Evolutionary conservation across 2,888 invertebrate species (phyloP).

Genomic region (Drosophila glabriapex): DNA sequence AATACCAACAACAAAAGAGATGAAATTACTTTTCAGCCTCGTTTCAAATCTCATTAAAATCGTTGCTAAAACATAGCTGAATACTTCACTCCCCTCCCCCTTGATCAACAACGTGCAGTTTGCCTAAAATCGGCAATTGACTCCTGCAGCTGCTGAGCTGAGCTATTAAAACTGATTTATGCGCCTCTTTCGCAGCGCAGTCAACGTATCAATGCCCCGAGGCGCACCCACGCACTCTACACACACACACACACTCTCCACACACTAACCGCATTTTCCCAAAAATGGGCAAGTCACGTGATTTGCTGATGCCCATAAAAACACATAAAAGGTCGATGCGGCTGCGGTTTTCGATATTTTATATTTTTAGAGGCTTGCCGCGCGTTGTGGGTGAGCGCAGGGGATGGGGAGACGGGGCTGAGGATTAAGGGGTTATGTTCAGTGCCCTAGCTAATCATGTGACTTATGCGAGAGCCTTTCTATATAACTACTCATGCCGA

Average conservation of each 20-base stretch:
- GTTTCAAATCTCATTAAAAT: slow-evolving; percentile 67
- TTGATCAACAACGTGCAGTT: slow-evolving; percentile 42
- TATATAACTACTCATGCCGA: slow-evolving; percentile 37
- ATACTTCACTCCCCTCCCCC: background rate
- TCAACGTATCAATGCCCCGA: slow-evolving; percentile 39
- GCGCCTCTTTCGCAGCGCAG: slow-evolving; percentile 33
- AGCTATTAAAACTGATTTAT: slow-evolving; percentile 77
- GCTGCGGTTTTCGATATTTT: slow-evolving; percentile 35
- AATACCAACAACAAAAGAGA: slow-evolving; percentile 23
- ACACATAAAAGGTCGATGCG: slow-evolving; percentile 68
- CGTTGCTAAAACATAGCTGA: slow-evolving; percentile 48
- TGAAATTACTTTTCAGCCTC: slow-evolving; percentile 51
- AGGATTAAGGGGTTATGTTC: slow-evolving; percentile 39
- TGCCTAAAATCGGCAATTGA: slow-evolving; percentile 53
- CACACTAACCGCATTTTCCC: slow-evolving; percentile 34
- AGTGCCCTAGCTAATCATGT: slow-evolving; percentile 31
- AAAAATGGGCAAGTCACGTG: slow-evolving; percentile 76
- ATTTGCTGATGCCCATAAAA: slow-evolving; percentile 60
- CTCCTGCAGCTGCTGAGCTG: slow-evolving; percentile 71
- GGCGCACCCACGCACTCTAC: slow-evolving; percentile 65
- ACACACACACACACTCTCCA: slow-evolving; percentile 6
- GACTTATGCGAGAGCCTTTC: slow-evolving; percentile 42
- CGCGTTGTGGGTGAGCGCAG: background rate
- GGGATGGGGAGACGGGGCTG: background rate
- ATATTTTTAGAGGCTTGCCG: slow-evolving; percentile 17